A percentile compares a stretch with the other conserved stretches of the same genome.
Evolutionary conservation across 2,113 vertebrate genomes (phyloP).

Genomic region (Chloropsis hardwickii): DNA sequence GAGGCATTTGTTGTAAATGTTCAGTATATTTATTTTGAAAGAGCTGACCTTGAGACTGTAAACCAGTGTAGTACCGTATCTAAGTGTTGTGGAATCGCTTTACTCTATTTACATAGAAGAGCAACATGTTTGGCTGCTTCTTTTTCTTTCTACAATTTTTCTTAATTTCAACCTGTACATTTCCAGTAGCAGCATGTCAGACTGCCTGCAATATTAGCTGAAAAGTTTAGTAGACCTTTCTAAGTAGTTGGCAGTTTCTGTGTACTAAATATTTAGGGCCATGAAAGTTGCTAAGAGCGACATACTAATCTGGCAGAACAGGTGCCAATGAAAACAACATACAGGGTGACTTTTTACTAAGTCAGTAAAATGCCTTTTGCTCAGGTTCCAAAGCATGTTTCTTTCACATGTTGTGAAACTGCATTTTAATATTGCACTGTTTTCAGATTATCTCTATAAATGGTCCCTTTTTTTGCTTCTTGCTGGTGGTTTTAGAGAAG

Average conservation of each 20-base stretch:
- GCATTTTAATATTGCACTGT: slow-evolving; percentile 75
- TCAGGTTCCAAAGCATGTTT: slow-evolving; percentile 76
- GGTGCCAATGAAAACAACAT: slow-evolving; percentile 47
- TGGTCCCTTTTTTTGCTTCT: slow-evolving; percentile 11
- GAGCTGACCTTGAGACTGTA: slow-evolving; percentile 71
- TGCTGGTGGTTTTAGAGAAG: background rate
- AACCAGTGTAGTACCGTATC: slow-evolving; percentile 65
- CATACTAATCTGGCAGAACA: slow-evolving; percentile 51
- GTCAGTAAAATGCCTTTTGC: slow-evolving; percentile 69
- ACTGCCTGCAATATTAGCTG: slow-evolving; percentile 49
- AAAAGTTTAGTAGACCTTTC: slow-evolving; percentile 43
- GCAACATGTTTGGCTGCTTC: slow-evolving; percentile 22
- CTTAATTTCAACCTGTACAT: slow-evolving; percentile 13
- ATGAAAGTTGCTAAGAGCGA: slow-evolving; percentile 47
- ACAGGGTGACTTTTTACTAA: slow-evolving; percentile 65
- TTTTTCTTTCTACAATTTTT: background rate
- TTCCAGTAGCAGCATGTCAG: slow-evolving; percentile 57
- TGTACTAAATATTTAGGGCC: slow-evolving; percentile 49
- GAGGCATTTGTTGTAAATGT: slow-evolving; percentile 80
- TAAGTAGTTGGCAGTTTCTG: slow-evolving; percentile 50
- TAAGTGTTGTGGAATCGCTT: slow-evolving; percentile 58
- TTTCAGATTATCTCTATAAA: slow-evolving; percentile 65
- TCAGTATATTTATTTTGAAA: slow-evolving; percentile 79
- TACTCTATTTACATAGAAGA: slow-evolving; percentile 41
- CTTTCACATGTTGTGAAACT: slow-evolving; percentile 65